phyloP scores from a whole-genome alignment of 2,888 invertebrate species.

The Girardia tigrina region DNA sequence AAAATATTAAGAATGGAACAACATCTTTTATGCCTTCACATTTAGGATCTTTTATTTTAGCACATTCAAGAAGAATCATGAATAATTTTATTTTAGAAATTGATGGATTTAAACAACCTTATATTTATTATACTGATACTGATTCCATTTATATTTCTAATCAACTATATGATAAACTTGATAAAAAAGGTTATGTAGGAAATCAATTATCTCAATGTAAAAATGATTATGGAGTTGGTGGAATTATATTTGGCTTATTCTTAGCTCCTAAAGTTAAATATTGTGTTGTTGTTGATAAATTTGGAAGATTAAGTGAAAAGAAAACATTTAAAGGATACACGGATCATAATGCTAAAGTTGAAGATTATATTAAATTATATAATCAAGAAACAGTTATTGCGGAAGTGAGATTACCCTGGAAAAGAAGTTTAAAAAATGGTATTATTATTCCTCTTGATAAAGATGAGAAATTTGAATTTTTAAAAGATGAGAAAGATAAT shows the following conservation, averaged over 20 bases:
- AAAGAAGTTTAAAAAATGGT: constrained; percentile 25
- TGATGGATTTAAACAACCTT: constrained; percentile 26
- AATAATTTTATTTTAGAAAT: constrained; percentile 32
- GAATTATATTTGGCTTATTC: constrained; percentile 31
- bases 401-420: constrained; percentile 24
- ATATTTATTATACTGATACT: constrained; percentile 31
- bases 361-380: constrained; percentile 27
- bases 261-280: constrained; percentile 33
- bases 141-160: constrained; percentile 28
- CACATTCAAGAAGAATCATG: constrained; percentile 31
- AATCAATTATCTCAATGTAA: not conserved
- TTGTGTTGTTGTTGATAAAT: constrained; percentile 24
- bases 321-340: constrained; percentile 34
- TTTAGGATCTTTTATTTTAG: constrained; percentile 24
- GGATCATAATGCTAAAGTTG: constrained; percentile 12
- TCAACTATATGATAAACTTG: not conserved
- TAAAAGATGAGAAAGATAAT: too few relatives aligned
- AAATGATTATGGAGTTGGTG: constrained; percentile 31
- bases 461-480: too few relatives aligned
- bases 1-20: too few relatives aligned
- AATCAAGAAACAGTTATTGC: not conserved
- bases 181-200: constrained; percentile 12
- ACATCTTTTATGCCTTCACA: too few relatives aligned
- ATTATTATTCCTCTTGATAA: too few relatives aligned
- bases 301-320: constrained; percentile 29